Conservation (phyloP, 2,797 vertebrate species). For the Anas georgica region DNA sequence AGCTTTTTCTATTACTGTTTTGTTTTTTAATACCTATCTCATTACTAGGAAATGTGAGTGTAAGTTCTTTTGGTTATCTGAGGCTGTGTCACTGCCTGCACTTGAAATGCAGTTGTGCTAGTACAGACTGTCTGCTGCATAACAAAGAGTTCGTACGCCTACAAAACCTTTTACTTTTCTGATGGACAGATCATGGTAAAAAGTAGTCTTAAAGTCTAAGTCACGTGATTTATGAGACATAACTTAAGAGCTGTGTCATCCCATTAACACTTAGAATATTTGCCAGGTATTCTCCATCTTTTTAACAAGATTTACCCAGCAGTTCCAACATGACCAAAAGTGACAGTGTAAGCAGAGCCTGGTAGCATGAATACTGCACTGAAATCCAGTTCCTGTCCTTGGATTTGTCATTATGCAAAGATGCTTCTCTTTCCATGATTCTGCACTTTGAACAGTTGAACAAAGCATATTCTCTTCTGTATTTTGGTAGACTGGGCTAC, state of each 20-base stretch:
- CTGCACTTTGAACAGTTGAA: neutral
- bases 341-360: neutral
- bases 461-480: neutral
- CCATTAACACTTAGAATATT: neutral
- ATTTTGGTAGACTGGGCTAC: neutral
- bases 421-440: neutral
- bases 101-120: neutral
- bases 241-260: neutral
- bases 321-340: neutral
- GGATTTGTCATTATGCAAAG: neutral
- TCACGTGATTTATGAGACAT: neutral
- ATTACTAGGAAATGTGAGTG: neutral
- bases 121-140: neutral
- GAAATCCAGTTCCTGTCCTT: neutral
- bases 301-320: neutral
- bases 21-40: slow-evolving; percentile 10
- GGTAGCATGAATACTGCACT: neutral
- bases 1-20: neutral
- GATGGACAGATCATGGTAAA: neutral
- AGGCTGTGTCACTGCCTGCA: neutral
- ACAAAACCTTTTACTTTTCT: neutral
- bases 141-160: neutral
- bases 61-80: neutral
- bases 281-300: neutral
- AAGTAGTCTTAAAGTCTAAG: neutral